These are phyloP conservation scores for Oscheius sp. DNA, from an alignment of 2,888 invertebrate genomes.

Conservation along the genomic window DNA sequence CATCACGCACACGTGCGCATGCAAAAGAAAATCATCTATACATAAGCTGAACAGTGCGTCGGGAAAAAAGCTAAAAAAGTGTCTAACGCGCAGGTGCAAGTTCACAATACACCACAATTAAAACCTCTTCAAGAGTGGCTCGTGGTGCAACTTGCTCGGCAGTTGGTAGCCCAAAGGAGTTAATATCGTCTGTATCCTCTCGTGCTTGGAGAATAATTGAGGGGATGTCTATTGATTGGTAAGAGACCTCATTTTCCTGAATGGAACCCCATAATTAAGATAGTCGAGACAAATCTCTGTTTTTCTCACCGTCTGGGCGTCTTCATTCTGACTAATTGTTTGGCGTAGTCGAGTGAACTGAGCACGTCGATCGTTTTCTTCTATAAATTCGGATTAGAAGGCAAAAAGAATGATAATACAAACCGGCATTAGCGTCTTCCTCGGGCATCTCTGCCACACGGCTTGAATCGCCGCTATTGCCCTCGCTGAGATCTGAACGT, in stretches of 20 bases:
- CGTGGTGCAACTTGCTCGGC: conserved; percentile 4
- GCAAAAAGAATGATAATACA: not conserved
- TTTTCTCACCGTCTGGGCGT: conserved; percentile 33
- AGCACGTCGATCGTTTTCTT: not conserved
- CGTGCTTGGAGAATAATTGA: conserved; percentile 7
- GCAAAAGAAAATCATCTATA: conserved; percentile 1
- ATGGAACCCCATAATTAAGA: not conserved
- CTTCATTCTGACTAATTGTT: conserved; percentile 31
- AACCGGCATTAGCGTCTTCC: not conserved
- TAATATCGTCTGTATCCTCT: not conserved
- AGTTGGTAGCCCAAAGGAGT: not conserved
- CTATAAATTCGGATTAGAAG: not conserved
- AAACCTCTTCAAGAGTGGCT: conserved; percentile 22
- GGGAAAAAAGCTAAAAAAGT: not conserved
- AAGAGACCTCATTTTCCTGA: conserved; percentile 12
- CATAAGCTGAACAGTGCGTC: not conserved
- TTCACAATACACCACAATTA: conserved; percentile 15
- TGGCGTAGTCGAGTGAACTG: conserved; percentile 31
- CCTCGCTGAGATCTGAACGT: conserved; percentile 2
- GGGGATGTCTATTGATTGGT: conserved; percentile 21
- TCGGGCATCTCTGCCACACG: not conserved
- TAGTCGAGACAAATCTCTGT: not conserved
- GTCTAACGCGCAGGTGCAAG: not conserved
- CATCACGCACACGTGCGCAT: conserved; percentile 5
- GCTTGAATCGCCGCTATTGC: conserved; percentile 13